Base-by-base conservation (phyloP, 1,140 invertebrate species). In the Phymastichus coffea region DNA sequence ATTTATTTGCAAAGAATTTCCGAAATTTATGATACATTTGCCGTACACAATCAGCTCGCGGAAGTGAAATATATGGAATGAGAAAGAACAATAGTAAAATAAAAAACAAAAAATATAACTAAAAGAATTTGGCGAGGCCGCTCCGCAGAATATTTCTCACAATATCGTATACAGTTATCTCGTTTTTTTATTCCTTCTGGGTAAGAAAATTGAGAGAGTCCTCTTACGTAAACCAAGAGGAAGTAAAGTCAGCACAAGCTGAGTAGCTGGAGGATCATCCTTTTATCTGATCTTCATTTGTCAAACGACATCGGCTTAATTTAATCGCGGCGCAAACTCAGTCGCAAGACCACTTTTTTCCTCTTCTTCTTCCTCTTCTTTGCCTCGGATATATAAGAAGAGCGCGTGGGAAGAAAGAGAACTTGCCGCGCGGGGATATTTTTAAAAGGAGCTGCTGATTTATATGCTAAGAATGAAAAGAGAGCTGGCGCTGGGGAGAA, bases 261-360 rank as follows among this genome's bases (percentile, higher is more conserved):
- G 33, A 48, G 55, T 8, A 48, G 43, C 25, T 22, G 35, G 33
- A 30, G 60, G 72, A 74, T 74, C 44, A 74, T 74, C 72, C 59
- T 54, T 71, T 47, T 74, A 74, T 74, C 72, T 69, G 71, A 74
- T 74, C 66, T 71, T 71, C 70, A 71, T 74, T 74, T 74, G 68
- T 74, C 72, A 73, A 64, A 46, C 56, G 52, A 63, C 66, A 58
- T 63, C 63, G 61, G 69, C 61, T 68, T 67, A 68, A 71, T 71
- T 72, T 69, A 65, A 59, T 64, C 59, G 53, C 1, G 57, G 10
- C 49, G 33, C 41, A 48, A 53, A 37, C 48, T 59, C 30, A 40
- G n/a, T n/a, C n/a, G n/a, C n/a, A n/a, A n/a, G n/a, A n/a, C n/a
- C n/a, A n/a, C n/a, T n/a, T n/a, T n/a, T n/a, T n/a, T n/a, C n/a